These are phyloP conservation scores for Aeoliscus strigatus DNA, from an alignment of 2,797 vertebrate species.

Conservation along the genomic window DNA sequence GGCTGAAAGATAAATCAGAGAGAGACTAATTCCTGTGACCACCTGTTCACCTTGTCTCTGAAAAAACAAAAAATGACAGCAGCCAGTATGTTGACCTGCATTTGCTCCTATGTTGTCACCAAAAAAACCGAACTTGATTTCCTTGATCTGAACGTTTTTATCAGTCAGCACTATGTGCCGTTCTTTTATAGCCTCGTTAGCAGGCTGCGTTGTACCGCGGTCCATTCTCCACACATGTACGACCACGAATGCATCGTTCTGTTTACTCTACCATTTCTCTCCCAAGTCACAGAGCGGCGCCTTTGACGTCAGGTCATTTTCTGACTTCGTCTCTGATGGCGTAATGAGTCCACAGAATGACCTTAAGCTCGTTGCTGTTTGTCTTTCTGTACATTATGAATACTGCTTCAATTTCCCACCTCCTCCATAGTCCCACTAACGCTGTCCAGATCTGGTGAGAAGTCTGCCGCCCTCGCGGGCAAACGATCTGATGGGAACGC, in stretches of 20 bases:
- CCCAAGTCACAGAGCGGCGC: conserved; percentile 43
- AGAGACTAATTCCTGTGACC: too few relatives aligned
- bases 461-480: conserved; percentile 14
- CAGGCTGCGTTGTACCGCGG: conserved; percentile 45
- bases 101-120: background rate
- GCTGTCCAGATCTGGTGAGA: conserved; percentile 39
- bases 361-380: conserved; percentile 44
- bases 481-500: conserved; percentile 51
- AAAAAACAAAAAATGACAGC: too few relatives aligned
- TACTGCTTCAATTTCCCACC: conserved; percentile 28
- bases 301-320: conserved; percentile 49
- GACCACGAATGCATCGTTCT: conserved; percentile 47
- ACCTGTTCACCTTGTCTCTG: too few relatives aligned
- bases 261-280: conserved; percentile 53
- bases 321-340: conserved; percentile 43
- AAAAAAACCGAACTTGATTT: too few relatives aligned
- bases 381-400: conserved; percentile 32
- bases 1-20: too few relatives aligned
- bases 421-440: conserved; percentile 41
- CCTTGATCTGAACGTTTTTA: too few relatives aligned
- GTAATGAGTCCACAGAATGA: conserved; percentile 42
- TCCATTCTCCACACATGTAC: conserved; percentile 54
- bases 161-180: conserved; percentile 28
- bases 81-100: background rate
- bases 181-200: conserved; percentile 37